phyloP scores from a whole-genome alignment of 2,888 invertebrate species.

The Melitaea athalia region DNA sequence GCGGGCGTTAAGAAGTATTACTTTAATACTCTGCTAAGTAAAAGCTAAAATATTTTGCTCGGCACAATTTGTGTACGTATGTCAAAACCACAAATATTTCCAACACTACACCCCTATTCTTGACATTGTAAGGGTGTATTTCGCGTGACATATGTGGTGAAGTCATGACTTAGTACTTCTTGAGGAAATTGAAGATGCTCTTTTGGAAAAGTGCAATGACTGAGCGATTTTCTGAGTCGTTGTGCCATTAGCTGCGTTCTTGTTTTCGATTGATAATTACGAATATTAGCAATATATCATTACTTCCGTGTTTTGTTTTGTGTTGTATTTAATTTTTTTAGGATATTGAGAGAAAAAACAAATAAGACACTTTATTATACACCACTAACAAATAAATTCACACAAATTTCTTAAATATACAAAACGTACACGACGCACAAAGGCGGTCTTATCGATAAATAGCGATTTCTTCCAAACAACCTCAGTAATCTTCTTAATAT shows the following conservation, averaged over 20 bases:
- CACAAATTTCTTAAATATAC: too few relatives aligned
- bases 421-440: too few relatives aligned
- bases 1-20: too few relatives aligned
- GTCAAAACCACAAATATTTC: slow-evolving; percentile 53
- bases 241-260: slow-evolving; percentile 42
- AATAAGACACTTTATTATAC: too few relatives aligned
- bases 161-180: slow-evolving; percentile 67
- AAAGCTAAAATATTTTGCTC: slow-evolving; percentile 22
- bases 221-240: slow-evolving; percentile 62
- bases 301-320: neutral
- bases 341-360: too few relatives aligned
- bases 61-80: slow-evolving; percentile 46
- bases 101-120: slow-evolving; percentile 58
- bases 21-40: too few relatives aligned
- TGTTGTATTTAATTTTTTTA: too few relatives aligned
- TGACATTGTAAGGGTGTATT: slow-evolving; percentile 57
- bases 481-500: too few relatives aligned
- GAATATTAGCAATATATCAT: neutral
- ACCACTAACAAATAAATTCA: too few relatives aligned
- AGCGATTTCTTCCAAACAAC: too few relatives aligned
- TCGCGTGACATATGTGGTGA: slow-evolving; percentile 72
- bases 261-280: slow-evolving; percentile 30
- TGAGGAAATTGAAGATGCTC: slow-evolving; percentile 75
- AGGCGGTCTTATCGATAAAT: too few relatives aligned
- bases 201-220: slow-evolving; percentile 69